Percentiles rank a stretch among this genome's conserved stretches.
Conservation (phyloP, 2,797 vertebrate species). For the Poecilia wingei region DNA sequence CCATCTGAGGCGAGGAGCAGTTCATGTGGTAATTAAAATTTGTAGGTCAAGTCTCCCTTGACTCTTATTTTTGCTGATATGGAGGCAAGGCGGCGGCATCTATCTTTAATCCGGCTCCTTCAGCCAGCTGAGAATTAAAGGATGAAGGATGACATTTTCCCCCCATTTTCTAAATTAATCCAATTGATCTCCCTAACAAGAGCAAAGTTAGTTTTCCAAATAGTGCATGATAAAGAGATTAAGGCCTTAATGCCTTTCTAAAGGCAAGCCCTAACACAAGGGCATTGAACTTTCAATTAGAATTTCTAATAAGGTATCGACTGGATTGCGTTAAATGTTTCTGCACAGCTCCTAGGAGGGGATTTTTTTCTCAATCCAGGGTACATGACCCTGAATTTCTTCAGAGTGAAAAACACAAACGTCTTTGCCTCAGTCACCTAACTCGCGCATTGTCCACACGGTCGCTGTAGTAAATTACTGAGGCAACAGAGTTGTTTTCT, state of each 20-base stretch:
- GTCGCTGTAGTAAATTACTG: conserved; percentile 55
- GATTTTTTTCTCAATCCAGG: conserved; percentile 69
- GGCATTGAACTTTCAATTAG: conserved; percentile 97
- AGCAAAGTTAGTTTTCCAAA: conserved; percentile 98
- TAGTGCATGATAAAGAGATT: conserved; percentile 98
- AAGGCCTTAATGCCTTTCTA: conserved; percentile 93
- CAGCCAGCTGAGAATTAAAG: conserved; percentile 87
- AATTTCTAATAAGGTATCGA: conserved; percentile 98
- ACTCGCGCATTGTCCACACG: conserved; percentile 46
- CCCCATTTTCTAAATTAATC: conserved; percentile 96
- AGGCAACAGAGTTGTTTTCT: conserved; percentile 57
- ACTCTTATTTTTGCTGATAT: conserved; percentile 89
- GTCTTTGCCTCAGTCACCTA: conserved; percentile 41
- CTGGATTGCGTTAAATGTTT: conserved; percentile 94
- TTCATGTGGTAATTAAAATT: conserved; percentile 97
- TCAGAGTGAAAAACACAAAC: conserved; percentile 50
- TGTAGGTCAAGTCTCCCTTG: conserved; percentile 95
- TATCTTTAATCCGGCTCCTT: conserved; percentile 86
- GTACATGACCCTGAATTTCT: conserved; percentile 82
- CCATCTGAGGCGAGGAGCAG: conserved; percentile 89
- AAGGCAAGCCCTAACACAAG: conserved; percentile 86
- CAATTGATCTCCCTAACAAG: conserved; percentile 97
- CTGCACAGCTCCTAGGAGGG: conserved; percentile 87
- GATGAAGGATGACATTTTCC: conserved; percentile 97
- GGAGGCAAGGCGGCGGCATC: conserved; percentile 79